Evolutionary conservation across 2,113 vertebrate species (phyloP).

Genomic region (Tursiops truncatus): DNA sequence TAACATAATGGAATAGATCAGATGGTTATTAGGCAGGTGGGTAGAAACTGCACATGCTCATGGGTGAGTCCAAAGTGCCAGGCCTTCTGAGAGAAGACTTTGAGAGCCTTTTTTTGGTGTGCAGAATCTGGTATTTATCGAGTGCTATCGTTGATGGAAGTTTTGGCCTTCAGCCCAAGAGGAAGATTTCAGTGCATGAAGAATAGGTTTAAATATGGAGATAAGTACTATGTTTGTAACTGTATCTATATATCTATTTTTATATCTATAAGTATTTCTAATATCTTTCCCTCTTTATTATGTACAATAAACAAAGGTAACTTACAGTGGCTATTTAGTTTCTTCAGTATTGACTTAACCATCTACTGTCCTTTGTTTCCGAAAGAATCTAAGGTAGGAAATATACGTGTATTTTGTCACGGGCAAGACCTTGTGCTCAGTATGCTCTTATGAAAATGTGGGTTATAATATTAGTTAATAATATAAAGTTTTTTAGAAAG

Average conservation of each 20-base stretch:
- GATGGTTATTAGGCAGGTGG: neutral
- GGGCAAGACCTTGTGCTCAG: neutral
- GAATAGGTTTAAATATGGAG: neutral
- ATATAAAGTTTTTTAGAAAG: neutral
- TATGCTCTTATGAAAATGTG: neutral
- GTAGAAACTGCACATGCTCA: neutral
- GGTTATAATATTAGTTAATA: neutral
- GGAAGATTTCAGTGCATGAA: neutral
- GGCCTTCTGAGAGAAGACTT: neutral
- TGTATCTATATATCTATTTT: neutral
- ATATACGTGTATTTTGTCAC: neutral
- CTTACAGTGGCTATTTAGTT: neutral
- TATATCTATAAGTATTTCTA: neutral
- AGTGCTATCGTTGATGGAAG: accelerated
- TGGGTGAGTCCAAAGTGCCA: neutral
- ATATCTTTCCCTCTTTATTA: neutral
- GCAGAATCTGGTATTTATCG: neutral
- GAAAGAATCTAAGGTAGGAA: neutral
- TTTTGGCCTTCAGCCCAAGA: neutral
- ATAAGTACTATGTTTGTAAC: neutral
- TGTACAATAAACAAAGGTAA: neutral
- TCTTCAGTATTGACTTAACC: neutral
- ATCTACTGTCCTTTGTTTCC: neutral
- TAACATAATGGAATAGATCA: neutral
- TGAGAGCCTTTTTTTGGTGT: neutral